These are phyloP conservation scores for Trichomalopsis sarcophagae DNA, from an alignment of 1,140 invertebrate species.

Conservation along the genomic window DNA sequence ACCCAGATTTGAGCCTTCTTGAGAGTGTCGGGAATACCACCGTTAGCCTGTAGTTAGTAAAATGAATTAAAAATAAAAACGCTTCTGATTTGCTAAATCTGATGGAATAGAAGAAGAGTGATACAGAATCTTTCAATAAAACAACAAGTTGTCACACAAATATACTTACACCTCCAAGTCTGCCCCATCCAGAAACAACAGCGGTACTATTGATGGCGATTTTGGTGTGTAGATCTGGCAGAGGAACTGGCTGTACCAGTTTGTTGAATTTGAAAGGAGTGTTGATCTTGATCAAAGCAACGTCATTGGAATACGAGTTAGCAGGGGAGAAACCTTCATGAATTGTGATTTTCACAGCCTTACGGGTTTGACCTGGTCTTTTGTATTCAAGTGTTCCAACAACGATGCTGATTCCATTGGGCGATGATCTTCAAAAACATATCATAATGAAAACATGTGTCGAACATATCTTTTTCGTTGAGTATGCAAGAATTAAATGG, in stretches of 20 bases:
- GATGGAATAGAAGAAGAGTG: no score
- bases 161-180: slow-evolving; percentile 21
- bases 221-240: neutral
- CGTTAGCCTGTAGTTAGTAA: neutral
- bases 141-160: neutral
- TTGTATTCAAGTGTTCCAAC: neutral
- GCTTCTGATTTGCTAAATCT: neutral
- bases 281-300: slow-evolving; percentile 12
- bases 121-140: no score
- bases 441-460: neutral
- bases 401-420: neutral
- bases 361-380: neutral
- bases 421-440: neutral
- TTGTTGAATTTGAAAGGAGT: neutral
- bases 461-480: no score
- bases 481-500: no score
- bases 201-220: neutral
- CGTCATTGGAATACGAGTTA: neutral
- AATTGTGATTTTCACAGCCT: neutral
- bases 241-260: slow-evolving; percentile 8
- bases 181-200: slow-evolving; percentile 32
- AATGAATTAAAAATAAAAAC: neutral
- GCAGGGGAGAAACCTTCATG: neutral
- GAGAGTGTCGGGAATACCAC: neutral
- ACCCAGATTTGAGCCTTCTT: slow-evolving; percentile 8